Evolutionary conservation across 1,140 invertebrate genomes (phyloP).

Genomic region (Akabosia matsudoensis): DNA sequence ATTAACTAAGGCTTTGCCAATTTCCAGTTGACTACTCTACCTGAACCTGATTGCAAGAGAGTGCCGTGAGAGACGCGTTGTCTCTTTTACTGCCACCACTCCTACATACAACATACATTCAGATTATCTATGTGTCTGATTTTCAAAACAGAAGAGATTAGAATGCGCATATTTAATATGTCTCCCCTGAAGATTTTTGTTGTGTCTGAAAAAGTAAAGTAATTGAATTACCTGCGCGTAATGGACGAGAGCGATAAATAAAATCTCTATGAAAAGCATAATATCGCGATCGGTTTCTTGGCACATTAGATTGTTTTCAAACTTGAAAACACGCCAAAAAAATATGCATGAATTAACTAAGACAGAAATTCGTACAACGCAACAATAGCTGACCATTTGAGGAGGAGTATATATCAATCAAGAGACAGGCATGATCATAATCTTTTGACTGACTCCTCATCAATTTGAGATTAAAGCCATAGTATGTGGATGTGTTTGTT

Average conservation of each 20-base stretch:
- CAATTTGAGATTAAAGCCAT: neutral
- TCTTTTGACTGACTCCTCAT: neutral
- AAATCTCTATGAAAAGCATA: too few species aligned
- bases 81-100: neutral
- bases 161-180: too few species aligned
- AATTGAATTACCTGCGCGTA: too few species aligned
- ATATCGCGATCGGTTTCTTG: too few species aligned
- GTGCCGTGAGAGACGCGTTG: neutral
- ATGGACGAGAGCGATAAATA: too few species aligned
- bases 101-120: neutral
- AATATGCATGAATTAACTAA: neutral
- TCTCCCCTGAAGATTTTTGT: too few species aligned
- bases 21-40: constrained; percentile 12
- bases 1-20: constrained; percentile 12
- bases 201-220: too few species aligned
- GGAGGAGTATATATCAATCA: neutral
- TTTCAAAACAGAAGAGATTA: too few species aligned
- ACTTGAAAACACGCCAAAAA: too few species aligned
- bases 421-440: neutral
- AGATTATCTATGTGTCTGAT: neutral
- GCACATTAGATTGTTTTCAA: too few species aligned
- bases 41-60: constrained; percentile 13
- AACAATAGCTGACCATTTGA: neutral
- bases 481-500: too few species aligned
- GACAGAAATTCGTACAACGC: too few species aligned